These are phyloP conservation scores for Pterostichus niger DNA, from an alignment of 2,888 invertebrate genomes.

Conservation along the genomic window DNA sequence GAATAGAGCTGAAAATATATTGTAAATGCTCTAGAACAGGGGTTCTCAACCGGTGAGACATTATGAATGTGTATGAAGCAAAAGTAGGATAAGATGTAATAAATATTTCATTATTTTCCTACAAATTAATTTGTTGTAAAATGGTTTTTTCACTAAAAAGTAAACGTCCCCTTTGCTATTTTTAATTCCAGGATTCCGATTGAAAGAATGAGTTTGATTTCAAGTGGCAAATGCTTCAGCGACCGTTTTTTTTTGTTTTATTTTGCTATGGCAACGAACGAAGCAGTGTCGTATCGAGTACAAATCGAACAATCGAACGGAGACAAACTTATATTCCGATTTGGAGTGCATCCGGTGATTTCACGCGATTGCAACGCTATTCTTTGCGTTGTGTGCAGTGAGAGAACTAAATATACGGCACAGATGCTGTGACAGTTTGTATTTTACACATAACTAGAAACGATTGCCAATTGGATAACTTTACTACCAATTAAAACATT, in stretches of 20 bases:
- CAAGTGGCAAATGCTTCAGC: slow-evolving; percentile 36
- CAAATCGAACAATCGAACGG: slow-evolving; percentile 40
- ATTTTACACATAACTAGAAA: slow-evolving; percentile 1
- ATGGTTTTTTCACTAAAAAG: background rate
- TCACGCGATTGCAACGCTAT: slow-evolving; percentile 17
- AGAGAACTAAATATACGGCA: slow-evolving; percentile 6
- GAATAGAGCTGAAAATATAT: too few species aligned
- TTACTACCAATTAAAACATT: slow-evolving; percentile 3
- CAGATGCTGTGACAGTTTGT: background rate
- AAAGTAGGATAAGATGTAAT: too few species aligned
- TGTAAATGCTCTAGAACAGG: too few species aligned
- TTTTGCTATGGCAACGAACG: slow-evolving; percentile 51
- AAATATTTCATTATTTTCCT: too few species aligned
- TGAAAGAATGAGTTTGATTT: slow-evolving; percentile 27
- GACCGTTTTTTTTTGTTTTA: slow-evolving; percentile 23
- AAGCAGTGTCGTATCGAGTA: slow-evolving; percentile 15
- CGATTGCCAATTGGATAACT: background rate
- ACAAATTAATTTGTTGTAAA: too few species aligned
- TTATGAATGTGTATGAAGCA: too few species aligned
- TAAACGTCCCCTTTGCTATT: background rate
- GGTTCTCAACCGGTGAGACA: too few species aligned
- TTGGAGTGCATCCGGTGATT: slow-evolving; percentile 49
- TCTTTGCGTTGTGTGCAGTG: slow-evolving; percentile 4
- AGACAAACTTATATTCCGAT: slow-evolving; percentile 53
- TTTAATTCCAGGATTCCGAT: background rate